Base-by-base conservation (phyloP, 2,113 vertebrate species). In the Pedetes capensis region DNA sequence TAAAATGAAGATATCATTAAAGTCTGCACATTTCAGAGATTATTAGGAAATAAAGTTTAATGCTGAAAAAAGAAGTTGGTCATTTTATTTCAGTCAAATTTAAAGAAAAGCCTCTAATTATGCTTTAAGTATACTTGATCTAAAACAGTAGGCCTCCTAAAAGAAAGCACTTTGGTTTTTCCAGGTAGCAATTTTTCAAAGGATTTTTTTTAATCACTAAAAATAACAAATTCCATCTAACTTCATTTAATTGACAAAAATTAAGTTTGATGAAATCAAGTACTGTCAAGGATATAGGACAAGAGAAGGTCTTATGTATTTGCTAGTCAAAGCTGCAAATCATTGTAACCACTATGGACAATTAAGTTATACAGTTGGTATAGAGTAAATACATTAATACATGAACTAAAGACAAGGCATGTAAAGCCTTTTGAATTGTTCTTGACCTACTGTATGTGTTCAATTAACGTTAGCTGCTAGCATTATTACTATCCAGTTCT, bases 171-270 rank as follows among this genome's bases (percentile, higher is more conserved):
- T 82, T 95, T 27, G 55, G 37, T 79, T 82, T 93, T 71, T n/a
- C n/a, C 25, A 69, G 63, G 32, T 55, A 74, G 3, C 32, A 13
- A 86, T 71, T 86, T 83, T 93, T 82, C 47, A 92, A 82, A 78
- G 42, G 29, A 69, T 42, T 93, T 81, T 29, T 49, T 72, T 34
- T 42, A 75, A 42, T 75, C 25, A 75, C 89, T 87, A 72, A 93
- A 96, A 94, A 95, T 22, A 59, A 66, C 49, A 68, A 78, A 80
- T 92, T 61, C 34, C 72, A 88, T n/a, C 91, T 71, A 85, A 4
- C 32, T 22, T 57, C 3, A 84, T 69, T 57, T 79, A 81, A 79
- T 4, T 63, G 34, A 63, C 57, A 89, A 96, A 91, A 82, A 86
- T 34, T 64, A 55, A 88, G 63, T 53, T 59, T 81, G 64, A 29